These are phyloP conservation scores for Onychomys torridus DNA, from an alignment of 2,797 vertebrate species.

Conservation along the genomic window DNA sequence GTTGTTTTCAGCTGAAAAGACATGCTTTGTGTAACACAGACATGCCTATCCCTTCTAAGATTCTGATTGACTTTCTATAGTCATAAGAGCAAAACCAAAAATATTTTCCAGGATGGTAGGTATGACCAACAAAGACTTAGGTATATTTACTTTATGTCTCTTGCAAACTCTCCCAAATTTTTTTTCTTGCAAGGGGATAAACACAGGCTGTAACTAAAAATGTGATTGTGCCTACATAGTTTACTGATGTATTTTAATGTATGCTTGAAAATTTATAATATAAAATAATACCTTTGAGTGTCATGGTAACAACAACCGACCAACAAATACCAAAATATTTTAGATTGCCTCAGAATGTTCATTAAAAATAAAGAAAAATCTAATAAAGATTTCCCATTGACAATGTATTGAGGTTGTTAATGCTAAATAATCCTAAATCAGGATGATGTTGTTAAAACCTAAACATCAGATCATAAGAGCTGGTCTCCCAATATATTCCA, in stretches of 20 bases:
- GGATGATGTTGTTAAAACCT: not conserved
- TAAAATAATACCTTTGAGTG: conserved; percentile 18
- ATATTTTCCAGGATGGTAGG: conserved; percentile 44
- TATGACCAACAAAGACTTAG: conserved; percentile 6
- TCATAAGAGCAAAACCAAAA: not conserved
- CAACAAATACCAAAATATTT: not conserved
- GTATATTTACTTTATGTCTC: not conserved
- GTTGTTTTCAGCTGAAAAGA: not conserved
- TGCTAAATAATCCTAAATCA: not conserved
- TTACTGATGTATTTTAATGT: not conserved
- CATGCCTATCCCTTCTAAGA: not conserved
- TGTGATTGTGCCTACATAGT: not conserved
- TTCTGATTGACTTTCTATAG: conserved; percentile 53
- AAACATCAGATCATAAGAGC: not conserved
- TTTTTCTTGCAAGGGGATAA: conserved; percentile 45
- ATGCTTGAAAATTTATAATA: not conserved
- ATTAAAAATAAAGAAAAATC: not conserved
- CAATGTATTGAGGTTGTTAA: not conserved
- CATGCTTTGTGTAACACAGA: not conserved
- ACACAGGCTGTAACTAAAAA: not conserved
- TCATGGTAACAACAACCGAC: not conserved
- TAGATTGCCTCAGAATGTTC: conserved; percentile 26
- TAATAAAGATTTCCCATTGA: conserved; percentile 20
- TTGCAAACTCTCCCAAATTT: conserved; percentile 27
- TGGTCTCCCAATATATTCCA: not conserved